Evolutionary conservation across 2,888 invertebrate genomes (phyloP).

Genomic region (Salticus scenicus): DNA sequence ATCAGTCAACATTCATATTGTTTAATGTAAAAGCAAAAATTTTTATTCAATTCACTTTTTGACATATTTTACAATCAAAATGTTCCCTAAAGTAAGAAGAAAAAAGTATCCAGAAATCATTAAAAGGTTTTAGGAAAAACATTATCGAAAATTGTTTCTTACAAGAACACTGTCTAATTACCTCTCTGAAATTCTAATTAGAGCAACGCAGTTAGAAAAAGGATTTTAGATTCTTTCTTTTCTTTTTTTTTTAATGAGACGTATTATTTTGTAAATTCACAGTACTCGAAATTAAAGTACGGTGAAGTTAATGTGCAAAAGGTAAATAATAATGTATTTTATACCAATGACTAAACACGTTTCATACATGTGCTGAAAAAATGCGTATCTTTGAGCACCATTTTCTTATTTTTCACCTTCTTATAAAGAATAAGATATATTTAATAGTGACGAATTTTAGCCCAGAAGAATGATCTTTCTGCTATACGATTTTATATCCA

Average conservation of each 20-base stretch:
- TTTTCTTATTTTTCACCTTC: too few relatives aligned
- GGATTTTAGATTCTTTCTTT: too few relatives aligned
- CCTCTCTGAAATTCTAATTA: slow-evolving; percentile 9
- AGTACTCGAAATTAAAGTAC: background rate
- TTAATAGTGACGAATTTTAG: too few relatives aligned
- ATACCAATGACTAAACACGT: too few relatives aligned
- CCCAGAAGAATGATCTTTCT: too few relatives aligned
- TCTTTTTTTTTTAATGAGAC: background rate
- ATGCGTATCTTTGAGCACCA: too few relatives aligned
- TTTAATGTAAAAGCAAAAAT: too few relatives aligned
- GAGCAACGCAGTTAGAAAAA: background rate
- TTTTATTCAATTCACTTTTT: too few relatives aligned
- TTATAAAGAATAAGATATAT: too few relatives aligned
- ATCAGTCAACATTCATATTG: too few relatives aligned
- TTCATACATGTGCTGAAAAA: too few relatives aligned
- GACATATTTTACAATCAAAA: background rate
- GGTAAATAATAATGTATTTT: background rate
- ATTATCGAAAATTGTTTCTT: background rate
- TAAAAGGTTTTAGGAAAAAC: background rate
- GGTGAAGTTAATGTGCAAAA: background rate
- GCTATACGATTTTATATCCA: too few relatives aligned
- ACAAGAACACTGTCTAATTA: slow-evolving; percentile 1
- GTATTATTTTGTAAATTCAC: background rate
- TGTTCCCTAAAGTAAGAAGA: background rate
- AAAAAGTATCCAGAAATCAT: background rate